A percentile compares a stretch with the other conserved stretches of the same genome.
Conservation (phyloP, 2,797 vertebrate genomes). For the Micromesistius poutassou region DNA sequence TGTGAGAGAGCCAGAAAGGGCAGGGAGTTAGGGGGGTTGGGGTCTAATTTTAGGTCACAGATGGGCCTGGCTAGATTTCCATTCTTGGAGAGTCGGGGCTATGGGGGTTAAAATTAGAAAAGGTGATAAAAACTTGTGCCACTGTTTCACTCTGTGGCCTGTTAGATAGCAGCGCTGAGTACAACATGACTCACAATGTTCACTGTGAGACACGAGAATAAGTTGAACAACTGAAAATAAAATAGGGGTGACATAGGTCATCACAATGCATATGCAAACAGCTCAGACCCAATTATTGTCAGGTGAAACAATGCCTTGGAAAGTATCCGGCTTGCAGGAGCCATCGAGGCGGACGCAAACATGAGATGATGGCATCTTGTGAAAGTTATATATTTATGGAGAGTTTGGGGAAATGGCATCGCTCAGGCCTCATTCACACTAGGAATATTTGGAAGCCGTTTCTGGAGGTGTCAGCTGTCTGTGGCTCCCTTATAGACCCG, state of each 20-base stretch:
- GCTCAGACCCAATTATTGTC: background rate
- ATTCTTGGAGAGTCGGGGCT: conserved; percentile 80
- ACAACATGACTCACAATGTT: background rate
- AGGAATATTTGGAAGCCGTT: conserved; percentile 25
- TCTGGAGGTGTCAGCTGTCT: conserved; percentile 51
- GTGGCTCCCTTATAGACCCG: conserved; percentile 35
- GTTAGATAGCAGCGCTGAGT: conserved; percentile 16
- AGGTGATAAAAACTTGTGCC: conserved; percentile 66
- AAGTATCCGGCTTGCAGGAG: background rate
- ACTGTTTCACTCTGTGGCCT: conserved; percentile 28
- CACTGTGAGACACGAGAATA: background rate
- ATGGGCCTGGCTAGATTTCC: conserved; percentile 84
- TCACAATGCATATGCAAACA: background rate
- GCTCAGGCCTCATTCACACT: conserved; percentile 26
- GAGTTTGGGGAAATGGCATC: conserved; percentile 18
- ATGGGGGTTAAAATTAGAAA: conserved; percentile 86
- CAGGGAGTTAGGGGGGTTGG: conserved; percentile 23
- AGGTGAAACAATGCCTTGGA: background rate
- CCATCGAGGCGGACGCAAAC: background rate
- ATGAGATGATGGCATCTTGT: background rate
- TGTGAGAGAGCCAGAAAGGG: conserved; percentile 44
- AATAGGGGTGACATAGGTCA: background rate
- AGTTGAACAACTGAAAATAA: background rate
- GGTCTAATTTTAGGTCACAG: conserved; percentile 86
- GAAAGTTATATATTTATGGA: background rate